phyloP scores from a whole-genome alignment of 2,888 invertebrate species.

The Drosophila vallismaia region DNA sequence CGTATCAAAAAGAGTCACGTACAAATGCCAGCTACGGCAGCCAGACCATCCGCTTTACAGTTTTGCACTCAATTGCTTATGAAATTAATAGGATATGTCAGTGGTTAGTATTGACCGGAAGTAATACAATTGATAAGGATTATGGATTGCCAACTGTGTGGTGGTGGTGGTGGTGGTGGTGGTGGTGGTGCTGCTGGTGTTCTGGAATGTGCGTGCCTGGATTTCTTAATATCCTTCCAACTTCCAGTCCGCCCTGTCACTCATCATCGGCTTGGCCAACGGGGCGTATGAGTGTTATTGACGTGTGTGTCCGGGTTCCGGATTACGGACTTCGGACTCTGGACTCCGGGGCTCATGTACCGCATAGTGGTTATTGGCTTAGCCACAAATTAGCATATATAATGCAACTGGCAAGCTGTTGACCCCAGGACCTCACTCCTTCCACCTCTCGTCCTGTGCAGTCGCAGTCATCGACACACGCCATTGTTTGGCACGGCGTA shows the following conservation, averaged over 20 bases:
- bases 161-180: slow-evolving; percentile 12
- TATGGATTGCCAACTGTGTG: slow-evolving; percentile 56
- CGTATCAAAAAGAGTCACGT: slow-evolving; percentile 76
- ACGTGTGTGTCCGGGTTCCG: slow-evolving; percentile 40
- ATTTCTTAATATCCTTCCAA: slow-evolving; percentile 44
- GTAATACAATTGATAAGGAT: slow-evolving; percentile 80
- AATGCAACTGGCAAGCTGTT: slow-evolving; percentile 38
- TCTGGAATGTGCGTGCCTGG: slow-evolving; percentile 51
- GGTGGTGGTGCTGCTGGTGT: slow-evolving; percentile 17
- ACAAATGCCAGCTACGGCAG: slow-evolving; percentile 48
- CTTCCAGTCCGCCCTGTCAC: neutral
- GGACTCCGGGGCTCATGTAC: slow-evolving; percentile 15
- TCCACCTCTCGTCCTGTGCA: neutral
- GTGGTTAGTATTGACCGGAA: slow-evolving; percentile 80
- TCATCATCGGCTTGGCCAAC: slow-evolving; percentile 68
- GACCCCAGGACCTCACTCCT: slow-evolving; percentile 9
- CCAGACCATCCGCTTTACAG: slow-evolving; percentile 66
- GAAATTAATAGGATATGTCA: slow-evolving; percentile 80
- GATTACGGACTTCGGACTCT: neutral
- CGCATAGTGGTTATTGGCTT: slow-evolving; percentile 37
- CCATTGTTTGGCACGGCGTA: slow-evolving; percentile 37
- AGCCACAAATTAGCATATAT: slow-evolving; percentile 58
- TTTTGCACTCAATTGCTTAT: slow-evolving; percentile 80
- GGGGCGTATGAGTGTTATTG: slow-evolving; percentile 77
- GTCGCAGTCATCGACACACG: neutral